A percentile compares a stretch with the other conserved stretches of the same genome.
phyloP scores from a whole-genome alignment of 2,888 invertebrate genomes.

The Caenorhabditis plicata region DNA sequence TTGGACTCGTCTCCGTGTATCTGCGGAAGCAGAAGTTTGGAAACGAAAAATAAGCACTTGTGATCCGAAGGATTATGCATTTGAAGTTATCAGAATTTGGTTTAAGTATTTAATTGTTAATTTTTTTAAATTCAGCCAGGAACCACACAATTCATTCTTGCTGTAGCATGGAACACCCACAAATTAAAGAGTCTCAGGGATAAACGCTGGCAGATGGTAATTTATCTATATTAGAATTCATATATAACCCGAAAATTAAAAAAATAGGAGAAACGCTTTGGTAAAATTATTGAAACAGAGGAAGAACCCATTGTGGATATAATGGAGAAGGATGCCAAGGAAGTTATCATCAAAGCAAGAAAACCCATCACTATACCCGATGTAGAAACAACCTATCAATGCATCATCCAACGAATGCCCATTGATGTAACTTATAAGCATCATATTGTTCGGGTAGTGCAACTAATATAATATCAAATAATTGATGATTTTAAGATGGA shows the following conservation, averaged over 20 bases:
- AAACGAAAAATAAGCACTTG: conserved; percentile 56
- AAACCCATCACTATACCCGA: conserved; percentile 22
- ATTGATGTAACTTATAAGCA: conserved; percentile 11
- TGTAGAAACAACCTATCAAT: conserved; percentile 23
- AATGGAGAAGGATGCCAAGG: background rate
- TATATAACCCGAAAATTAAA: too few relatives aligned
- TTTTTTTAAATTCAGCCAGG: conserved; percentile 65
- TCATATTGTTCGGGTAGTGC: conserved; percentile 71
- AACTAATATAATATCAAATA: too few relatives aligned
- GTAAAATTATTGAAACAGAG: conserved; percentile 13
- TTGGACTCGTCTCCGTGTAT: conserved; percentile 33
- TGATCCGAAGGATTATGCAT: conserved; percentile 60
- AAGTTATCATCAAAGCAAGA: conserved; percentile 6
- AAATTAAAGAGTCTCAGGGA: conserved; percentile 9
- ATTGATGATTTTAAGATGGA: too few relatives aligned
- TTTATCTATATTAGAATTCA: background rate
- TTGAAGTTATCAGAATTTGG: conserved; percentile 40
- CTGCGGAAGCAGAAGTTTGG: conserved; percentile 34
- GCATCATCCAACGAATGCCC: conserved; percentile 24
- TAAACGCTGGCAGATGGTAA: conserved; percentile 9
- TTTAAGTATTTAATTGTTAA: conserved; percentile 34
- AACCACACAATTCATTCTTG: conserved; percentile 67
- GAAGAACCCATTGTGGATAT: background rate
- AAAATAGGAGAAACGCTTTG: conserved; percentile 30
- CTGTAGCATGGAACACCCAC: conserved; percentile 13